Percentiles rank a stretch among this genome's conserved stretches.
Conservation (phyloP, 2,888 invertebrate species). For the Autographa gamma region DNA sequence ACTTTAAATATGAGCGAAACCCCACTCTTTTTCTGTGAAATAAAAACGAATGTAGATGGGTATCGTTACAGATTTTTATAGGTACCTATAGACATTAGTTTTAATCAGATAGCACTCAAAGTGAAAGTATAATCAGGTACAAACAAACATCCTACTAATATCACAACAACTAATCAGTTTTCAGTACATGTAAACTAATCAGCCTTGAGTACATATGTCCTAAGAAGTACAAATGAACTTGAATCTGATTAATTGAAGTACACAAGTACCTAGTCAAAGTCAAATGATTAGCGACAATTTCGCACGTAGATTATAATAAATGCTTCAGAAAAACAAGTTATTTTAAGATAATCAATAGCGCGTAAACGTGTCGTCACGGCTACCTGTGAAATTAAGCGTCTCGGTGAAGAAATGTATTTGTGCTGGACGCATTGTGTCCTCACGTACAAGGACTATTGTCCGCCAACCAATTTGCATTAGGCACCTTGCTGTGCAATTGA, state of each 20-base stretch:
- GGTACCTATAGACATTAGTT: background rate
- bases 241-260: no score
- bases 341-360: conserved; percentile 56
- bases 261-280: no score
- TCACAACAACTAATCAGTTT: background rate
- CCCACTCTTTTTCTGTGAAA: no score
- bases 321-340: conserved; percentile 35
- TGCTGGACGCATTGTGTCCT: conserved; percentile 72
- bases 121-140: background rate
- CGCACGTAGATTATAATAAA: conserved; percentile 31
- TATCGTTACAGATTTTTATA: no score
- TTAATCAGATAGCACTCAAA: background rate
- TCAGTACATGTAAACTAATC: background rate
- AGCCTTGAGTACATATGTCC: background rate
- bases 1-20: no score
- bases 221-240: background rate
- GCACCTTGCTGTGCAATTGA: conserved; percentile 82
- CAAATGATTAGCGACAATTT: conserved; percentile 17
- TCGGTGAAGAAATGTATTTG: conserved; percentile 68
- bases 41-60: no score
- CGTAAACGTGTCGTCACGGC: conserved; percentile 79
- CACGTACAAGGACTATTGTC: conserved; percentile 77
- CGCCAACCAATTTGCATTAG: conserved; percentile 69
- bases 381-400: conserved; percentile 78
- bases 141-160: background rate